Conservation (phyloP, 2,797 vertebrate species). For the Smutsia temminckii region DNA sequence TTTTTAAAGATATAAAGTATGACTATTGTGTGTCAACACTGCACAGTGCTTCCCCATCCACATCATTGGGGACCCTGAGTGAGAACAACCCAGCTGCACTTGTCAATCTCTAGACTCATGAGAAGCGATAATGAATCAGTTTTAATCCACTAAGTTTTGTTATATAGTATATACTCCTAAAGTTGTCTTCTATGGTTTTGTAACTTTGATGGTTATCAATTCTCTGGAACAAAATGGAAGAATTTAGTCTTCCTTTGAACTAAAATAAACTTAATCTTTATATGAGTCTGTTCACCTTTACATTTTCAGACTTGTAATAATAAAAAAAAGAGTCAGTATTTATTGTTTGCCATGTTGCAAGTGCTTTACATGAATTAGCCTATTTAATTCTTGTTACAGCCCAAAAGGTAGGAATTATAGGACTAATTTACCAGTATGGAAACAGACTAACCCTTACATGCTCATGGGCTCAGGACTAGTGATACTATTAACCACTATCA, state of each 20-base stretch:
- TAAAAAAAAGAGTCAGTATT: background rate
- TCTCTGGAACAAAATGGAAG: background rate
- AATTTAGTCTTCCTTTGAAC: conserved; percentile 25
- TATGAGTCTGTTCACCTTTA: conserved; percentile 14
- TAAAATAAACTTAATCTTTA: conserved; percentile 18
- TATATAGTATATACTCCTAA: conserved; percentile 5
- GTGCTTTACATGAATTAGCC: background rate
- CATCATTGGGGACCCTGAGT: background rate
- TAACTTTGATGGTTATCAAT: background rate
- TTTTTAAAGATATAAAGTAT: background rate
- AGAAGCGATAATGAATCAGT: background rate
- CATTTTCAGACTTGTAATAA: background rate
- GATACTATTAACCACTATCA: background rate
- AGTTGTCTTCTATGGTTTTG: background rate
- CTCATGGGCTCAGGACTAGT: background rate
- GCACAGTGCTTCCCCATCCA: background rate
- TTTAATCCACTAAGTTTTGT: background rate
- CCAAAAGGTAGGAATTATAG: background rate
- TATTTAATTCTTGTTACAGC: conserved; percentile 25
- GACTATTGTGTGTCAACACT: background rate
- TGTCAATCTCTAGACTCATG: background rate
- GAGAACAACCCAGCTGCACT: background rate
- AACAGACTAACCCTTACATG: background rate
- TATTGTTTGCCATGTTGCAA: conserved; percentile 23
- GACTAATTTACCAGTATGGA: background rate